A percentile compares a stretch with the other conserved stretches of the same genome.
phyloP scores from a whole-genome alignment of 2,113 vertebrate species.

The Euleptes europaea region DNA sequence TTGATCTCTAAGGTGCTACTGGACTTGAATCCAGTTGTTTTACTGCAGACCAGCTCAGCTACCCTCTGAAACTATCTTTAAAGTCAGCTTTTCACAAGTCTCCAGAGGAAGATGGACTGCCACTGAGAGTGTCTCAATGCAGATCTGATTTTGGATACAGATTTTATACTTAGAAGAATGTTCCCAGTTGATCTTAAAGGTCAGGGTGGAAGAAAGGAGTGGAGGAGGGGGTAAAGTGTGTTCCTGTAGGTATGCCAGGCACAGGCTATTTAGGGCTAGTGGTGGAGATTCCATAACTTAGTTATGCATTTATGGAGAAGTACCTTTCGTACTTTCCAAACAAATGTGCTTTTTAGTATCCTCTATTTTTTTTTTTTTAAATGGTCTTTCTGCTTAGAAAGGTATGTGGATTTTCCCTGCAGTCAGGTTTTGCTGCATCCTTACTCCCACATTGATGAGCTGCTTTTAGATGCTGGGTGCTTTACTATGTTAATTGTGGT shows the following conservation, averaged over 20 bases:
- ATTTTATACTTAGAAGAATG: background rate
- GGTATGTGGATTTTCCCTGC: background rate
- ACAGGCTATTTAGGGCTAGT: background rate
- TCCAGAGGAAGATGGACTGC: background rate
- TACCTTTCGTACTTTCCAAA: background rate
- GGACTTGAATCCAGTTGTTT: too few species aligned
- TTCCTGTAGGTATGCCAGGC: too few species aligned
- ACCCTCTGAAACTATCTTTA: background rate
- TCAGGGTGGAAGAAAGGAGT: background rate
- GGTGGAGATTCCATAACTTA: background rate
- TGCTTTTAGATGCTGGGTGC: conserved; percentile 9
- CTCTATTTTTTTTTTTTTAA: background rate
- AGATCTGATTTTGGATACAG: background rate
- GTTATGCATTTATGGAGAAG: background rate
- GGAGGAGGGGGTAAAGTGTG: background rate
- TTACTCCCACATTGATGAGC: background rate
- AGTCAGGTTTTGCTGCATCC: background rate
- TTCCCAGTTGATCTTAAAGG: background rate
- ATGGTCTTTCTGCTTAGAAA: background rate
- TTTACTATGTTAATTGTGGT: conserved; percentile 27
- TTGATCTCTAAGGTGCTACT: too few species aligned
- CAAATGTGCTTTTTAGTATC: background rate
- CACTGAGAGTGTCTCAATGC: background rate
- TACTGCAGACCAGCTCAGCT: too few species aligned
- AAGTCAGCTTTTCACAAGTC: background rate